phyloP scores from a whole-genome alignment of 2,888 invertebrate species.

The Empis livida region DNA sequence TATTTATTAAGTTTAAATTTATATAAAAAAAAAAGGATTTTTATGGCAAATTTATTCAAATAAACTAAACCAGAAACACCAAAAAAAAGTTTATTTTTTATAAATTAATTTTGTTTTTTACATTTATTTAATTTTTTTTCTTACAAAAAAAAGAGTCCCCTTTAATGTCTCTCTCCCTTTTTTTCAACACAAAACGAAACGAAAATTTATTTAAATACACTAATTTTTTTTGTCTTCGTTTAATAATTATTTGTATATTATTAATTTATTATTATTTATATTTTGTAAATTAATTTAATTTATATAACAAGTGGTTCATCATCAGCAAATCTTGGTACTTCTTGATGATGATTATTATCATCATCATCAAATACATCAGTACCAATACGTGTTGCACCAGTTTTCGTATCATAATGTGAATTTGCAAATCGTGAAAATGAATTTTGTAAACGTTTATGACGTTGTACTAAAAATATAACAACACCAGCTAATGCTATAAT shows the following conservation, averaged over 20 bases:
- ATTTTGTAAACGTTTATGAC: conserved; percentile 60
- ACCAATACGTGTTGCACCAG: conserved; percentile 75
- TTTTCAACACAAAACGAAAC: background rate
- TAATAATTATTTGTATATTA: background rate
- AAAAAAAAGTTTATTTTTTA: too few relatives aligned
- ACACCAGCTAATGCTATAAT: conserved; percentile 41
- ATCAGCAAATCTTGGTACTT: conserved; percentile 79
- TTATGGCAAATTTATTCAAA: too few relatives aligned
- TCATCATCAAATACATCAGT: conserved; percentile 54
- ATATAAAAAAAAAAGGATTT: too few relatives aligned
- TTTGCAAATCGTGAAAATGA: conserved; percentile 71
- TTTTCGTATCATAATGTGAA: conserved; percentile 73
- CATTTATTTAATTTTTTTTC: background rate
- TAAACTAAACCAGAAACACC: too few relatives aligned
- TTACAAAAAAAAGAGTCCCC: background rate
- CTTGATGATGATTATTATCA: conserved; percentile 78
- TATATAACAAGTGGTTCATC: conserved; percentile 81
- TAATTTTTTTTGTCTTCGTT: background rate
- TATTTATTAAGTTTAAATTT: too few relatives aligned
- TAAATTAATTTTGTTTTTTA: background rate
- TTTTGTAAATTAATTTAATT: background rate
- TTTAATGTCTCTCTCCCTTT: background rate
- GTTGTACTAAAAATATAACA: conserved; percentile 47
- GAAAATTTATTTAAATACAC: background rate
- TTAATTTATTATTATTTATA: background rate